Conservation (phyloP, 2,113 vertebrate species). For the Neolamprologus kungweensis region DNA sequence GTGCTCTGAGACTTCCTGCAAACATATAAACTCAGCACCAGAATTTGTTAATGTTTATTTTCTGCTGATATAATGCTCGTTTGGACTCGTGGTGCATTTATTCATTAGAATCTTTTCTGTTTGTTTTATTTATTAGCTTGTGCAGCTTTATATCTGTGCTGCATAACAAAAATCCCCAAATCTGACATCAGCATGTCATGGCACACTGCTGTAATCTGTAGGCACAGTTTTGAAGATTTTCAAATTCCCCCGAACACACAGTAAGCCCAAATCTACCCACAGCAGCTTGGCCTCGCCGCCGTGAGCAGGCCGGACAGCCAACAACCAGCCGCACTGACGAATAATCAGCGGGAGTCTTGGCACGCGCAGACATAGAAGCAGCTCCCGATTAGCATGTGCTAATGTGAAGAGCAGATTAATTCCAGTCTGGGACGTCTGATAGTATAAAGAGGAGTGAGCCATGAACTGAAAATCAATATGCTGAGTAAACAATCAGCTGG, state of each 20-base stretch:
- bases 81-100: neutral
- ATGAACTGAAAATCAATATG: slow-evolving; percentile 34
- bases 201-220: slow-evolving; percentile 31
- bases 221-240: slow-evolving; percentile 9
- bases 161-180: neutral
- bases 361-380: slow-evolving; percentile 1
- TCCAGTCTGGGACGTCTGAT: slow-evolving; percentile 55
- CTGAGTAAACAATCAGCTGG: slow-evolving; percentile 25
- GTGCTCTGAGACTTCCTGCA: neutral
- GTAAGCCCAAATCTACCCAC: slow-evolving; percentile 22
- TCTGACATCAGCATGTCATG: slow-evolving; percentile 7
- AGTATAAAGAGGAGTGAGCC: slow-evolving; percentile 12
- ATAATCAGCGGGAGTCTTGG: slow-evolving; percentile 21
- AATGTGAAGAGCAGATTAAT: slow-evolving; percentile 61
- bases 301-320: neutral
- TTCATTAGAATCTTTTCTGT: neutral
- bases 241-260: slow-evolving; percentile 23
- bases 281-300: neutral
- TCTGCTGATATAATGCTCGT: neutral
- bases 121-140: neutral
- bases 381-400: slow-evolving; percentile 52
- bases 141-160: neutral
- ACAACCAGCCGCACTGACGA: neutral
- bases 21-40: neutral
- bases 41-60: neutral